Conservation (phyloP, 2,888 invertebrate genomes). For the Strigamia transsilvanica region DNA sequence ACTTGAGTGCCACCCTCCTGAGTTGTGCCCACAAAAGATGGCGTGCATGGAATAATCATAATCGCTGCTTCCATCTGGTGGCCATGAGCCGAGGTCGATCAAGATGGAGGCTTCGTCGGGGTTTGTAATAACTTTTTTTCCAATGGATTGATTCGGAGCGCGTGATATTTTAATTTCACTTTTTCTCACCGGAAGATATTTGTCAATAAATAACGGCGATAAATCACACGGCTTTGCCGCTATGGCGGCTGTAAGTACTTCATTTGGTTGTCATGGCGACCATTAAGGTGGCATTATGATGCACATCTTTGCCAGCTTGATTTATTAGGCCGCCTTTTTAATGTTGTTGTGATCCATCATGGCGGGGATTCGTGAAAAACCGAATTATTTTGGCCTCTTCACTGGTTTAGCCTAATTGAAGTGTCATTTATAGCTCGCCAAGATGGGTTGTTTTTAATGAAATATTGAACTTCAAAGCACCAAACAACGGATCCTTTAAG, state of each 20-base stretch:
- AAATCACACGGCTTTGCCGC: neutral
- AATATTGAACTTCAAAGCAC: neutral
- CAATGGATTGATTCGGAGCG: neutral
- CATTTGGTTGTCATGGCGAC: conserved; percentile 18
- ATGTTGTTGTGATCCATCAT: conserved; percentile 9
- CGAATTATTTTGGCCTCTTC: neutral
- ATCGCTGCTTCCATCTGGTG: too few species aligned
- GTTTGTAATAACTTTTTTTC: neutral
- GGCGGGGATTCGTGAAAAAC: neutral
- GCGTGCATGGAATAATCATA: too few species aligned
- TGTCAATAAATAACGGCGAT: conserved; percentile 3
- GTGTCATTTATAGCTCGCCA: neutral
- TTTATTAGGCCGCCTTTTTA: neutral
- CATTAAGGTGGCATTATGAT: conserved; percentile 38
- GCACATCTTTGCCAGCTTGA: conserved; percentile 29
- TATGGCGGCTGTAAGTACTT: conserved; percentile 2
- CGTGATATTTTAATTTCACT: conserved; percentile 10
- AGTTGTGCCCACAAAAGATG: too few species aligned
- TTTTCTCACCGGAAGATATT: conserved; percentile 4
- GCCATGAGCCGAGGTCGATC: too few species aligned
- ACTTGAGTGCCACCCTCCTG: too few species aligned
- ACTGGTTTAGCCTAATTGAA: neutral
- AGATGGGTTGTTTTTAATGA: neutral
- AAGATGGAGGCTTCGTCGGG: too few species aligned
- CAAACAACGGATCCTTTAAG: neutral